A percentile compares a stretch with the other conserved stretches of the same genome.
Evolutionary conservation across 2,888 invertebrate genomes (phyloP).

Genomic region (Eutolmus rufibarbis): DNA sequence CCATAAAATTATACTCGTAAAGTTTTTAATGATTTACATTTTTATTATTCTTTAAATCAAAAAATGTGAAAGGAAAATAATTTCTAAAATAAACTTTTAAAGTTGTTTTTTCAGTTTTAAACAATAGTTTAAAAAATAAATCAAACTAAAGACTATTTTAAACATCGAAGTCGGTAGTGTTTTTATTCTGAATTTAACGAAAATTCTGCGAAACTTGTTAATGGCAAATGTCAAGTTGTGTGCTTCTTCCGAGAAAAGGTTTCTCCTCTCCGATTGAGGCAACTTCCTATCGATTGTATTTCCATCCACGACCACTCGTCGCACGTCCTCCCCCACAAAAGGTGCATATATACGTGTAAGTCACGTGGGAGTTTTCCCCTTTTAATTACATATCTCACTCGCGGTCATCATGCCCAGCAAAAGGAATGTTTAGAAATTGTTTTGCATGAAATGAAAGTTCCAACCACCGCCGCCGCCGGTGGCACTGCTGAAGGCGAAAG

Average conservation of each 20-base stretch:
- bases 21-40: too few relatives aligned
- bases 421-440: neutral
- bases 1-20: too few relatives aligned
- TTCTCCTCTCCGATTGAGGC: neutral
- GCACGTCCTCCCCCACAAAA: neutral
- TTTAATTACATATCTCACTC: neutral
- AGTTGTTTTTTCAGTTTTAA: too few relatives aligned
- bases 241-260: neutral
- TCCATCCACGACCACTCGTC: neutral
- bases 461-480: neutral
- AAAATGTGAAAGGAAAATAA: too few relatives aligned
- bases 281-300: neutral
- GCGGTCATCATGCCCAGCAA: neutral
- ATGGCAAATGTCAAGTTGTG: neutral
- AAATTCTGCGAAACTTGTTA: neutral
- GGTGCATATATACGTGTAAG: neutral
- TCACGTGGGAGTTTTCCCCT: neutral
- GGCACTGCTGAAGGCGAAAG: slow-evolving; percentile 2
- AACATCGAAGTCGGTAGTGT: neutral
- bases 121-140: too few relatives aligned
- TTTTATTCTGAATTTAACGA: neutral
- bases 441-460: slow-evolving; percentile 15
- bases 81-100: too few relatives aligned
- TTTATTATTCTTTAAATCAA: too few relatives aligned
- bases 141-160: neutral